phyloP scores from a whole-genome alignment of 2,113 vertebrate genomes.

The Pachypanchax playfairii region DNA sequence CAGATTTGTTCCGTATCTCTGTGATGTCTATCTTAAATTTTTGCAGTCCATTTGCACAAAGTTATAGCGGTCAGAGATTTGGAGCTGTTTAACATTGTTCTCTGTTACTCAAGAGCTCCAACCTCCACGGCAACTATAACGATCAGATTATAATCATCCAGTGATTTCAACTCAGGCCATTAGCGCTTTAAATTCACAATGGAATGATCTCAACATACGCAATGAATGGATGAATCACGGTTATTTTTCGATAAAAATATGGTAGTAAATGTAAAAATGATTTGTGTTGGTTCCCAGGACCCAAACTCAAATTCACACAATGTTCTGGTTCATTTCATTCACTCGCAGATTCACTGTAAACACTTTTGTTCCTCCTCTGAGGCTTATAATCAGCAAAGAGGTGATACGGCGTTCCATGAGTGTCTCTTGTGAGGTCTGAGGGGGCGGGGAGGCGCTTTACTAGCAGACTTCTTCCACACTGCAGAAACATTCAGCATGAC shows the following conservation, averaged over 20 bases:
- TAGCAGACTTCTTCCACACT: constrained; percentile 5
- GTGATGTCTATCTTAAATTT: constrained; percentile 67
- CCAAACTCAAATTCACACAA: constrained; percentile 9
- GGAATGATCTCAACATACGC: constrained; percentile 14
- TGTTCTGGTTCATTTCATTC: constrained; percentile 61
- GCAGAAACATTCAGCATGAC: constrained; percentile 19
- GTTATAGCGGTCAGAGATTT: constrained; percentile 47
- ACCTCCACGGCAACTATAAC: constrained; percentile 36
- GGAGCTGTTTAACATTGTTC: constrained; percentile 50
- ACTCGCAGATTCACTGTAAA: constrained; percentile 51
- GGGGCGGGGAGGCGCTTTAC: constrained; percentile 17
- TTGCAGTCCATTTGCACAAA: constrained; percentile 67
- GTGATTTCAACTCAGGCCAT: constrained; percentile 52
- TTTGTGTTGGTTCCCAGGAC: background rate
- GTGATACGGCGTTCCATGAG: constrained; percentile 27
- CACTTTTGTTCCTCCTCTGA: constrained; percentile 56
- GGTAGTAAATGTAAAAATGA: background rate
- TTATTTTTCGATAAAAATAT: constrained; percentile 12
- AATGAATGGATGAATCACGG: constrained; percentile 14
- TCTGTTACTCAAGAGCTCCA: constrained; percentile 28
- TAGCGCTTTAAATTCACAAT: constrained; percentile 31
- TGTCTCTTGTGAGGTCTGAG: constrained; percentile 35
- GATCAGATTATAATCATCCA: constrained; percentile 57
- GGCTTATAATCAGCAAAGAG: constrained; percentile 52
- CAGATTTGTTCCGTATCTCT: constrained; percentile 56